Evolutionary conservation across 2,888 invertebrate species (phyloP).

Genomic region (Drosophila kambysellisi): DNA sequence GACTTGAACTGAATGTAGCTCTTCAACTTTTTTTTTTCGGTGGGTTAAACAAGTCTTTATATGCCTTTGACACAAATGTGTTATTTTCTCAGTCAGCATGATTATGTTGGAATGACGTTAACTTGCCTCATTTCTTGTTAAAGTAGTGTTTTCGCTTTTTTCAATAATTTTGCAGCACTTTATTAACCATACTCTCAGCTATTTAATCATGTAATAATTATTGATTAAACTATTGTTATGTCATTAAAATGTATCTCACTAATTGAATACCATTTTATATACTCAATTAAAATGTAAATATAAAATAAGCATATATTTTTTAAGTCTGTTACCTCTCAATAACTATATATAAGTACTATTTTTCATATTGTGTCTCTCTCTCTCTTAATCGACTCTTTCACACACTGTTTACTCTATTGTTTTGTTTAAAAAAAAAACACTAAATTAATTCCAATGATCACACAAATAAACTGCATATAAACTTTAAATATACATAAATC

Average conservation of each 20-base stretch:
- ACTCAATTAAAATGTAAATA: conserved; percentile 2
- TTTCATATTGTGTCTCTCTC: conserved; percentile 26
- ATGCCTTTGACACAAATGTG: background rate
- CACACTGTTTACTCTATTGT: conserved; percentile 42
- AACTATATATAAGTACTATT: conserved; percentile 7
- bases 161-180: conserved; percentile 5
- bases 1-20: conserved; percentile 2
- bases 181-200: background rate
- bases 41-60: background rate
- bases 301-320: background rate
- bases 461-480: conserved; percentile 52
- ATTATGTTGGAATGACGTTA: background rate
- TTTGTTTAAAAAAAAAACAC: conserved; percentile 49
- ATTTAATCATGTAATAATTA: background rate
- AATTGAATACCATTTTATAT: conserved; percentile 1
- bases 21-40: background rate
- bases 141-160: no score
- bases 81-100: background rate
- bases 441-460: conserved; percentile 55
- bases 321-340: background rate
- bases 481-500: conserved; percentile 17
- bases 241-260: background rate
- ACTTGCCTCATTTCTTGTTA: background rate
- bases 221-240: background rate
- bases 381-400: conserved; percentile 35